Evolutionary conservation across 2,888 invertebrate genomes (phyloP).

Genomic region (Pristionchus entomophagus): DNA sequence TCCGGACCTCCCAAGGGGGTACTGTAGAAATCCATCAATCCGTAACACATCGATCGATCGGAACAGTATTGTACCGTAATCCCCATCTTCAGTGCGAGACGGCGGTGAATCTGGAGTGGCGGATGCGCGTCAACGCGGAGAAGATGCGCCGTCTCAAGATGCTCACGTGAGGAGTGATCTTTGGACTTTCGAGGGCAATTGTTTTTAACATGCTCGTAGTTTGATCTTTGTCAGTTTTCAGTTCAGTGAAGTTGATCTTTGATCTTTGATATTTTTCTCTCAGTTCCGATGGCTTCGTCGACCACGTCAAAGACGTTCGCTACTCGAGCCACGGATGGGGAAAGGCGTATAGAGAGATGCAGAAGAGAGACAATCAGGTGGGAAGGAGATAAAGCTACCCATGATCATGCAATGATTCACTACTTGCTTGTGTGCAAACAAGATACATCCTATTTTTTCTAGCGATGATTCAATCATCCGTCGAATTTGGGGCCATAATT

Average conservation of each 20-base stretch:
- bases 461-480: too few species aligned
- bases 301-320: not conserved
- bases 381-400: not conserved
- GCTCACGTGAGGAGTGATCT: not conserved
- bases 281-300: conserved; percentile 19
- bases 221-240: too few species aligned
- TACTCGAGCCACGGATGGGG: not conserved
- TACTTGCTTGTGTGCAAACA: too few species aligned
- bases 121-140: conserved; percentile 41
- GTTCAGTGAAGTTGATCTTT: not conserved
- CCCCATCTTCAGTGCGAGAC: conserved; percentile 33
- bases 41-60: not conserved
- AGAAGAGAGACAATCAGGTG: conserved; percentile 39
- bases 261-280: not conserved
- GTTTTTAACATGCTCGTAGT: too few species aligned
- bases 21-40: not conserved
- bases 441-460: too few species aligned
- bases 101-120: conserved; percentile 34
- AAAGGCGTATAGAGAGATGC: conserved; percentile 28
- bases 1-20: conserved; percentile 41
- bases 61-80: not conserved
- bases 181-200: not conserved
- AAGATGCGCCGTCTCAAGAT: conserved; percentile 31
- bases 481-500: too few species aligned
- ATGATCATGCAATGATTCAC: not conserved